These are phyloP conservation scores for Dioctria rufipes DNA, from an alignment of 2,888 invertebrate genomes.

Conservation along the genomic window DNA sequence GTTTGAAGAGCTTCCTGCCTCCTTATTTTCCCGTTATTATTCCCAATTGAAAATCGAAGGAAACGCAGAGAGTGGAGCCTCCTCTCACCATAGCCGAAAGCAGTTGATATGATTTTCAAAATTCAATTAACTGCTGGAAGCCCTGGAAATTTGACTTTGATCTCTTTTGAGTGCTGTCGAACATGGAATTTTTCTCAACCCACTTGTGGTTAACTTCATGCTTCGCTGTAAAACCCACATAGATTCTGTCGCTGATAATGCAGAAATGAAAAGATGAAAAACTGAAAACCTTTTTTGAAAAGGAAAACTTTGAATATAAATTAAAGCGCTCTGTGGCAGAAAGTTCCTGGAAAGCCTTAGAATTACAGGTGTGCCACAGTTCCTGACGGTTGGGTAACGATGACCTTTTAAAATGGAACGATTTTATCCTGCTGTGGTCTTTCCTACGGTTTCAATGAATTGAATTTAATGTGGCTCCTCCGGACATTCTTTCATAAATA, in stretches of 20 bases:
- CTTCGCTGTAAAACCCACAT: constrained; percentile 7
- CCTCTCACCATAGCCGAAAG: not conserved
- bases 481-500: too few relatives aligned
- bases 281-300: not conserved
- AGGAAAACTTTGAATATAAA: constrained; percentile 46
- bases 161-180: constrained; percentile 51
- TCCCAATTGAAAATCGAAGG: constrained; percentile 33
- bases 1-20: too few relatives aligned
- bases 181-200: constrained; percentile 14
- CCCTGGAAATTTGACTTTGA: constrained; percentile 45
- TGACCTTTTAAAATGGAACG: not conserved
- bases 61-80: not conserved
- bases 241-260: constrained; percentile 18
- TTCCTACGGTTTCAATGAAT: too few relatives aligned
- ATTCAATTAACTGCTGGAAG: constrained; percentile 51
- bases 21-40: not conserved
- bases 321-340: constrained; percentile 15
- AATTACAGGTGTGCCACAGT: not conserved
- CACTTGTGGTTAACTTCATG: constrained; percentile 36
- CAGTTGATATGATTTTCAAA: constrained; percentile 50
- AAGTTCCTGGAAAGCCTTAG: constrained; percentile 6
- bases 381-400: not conserved
- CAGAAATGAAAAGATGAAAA: constrained; percentile 34
- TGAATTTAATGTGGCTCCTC: too few relatives aligned
- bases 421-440: not conserved